phyloP scores from a whole-genome alignment of 2,113 vertebrate species.

The Callorhinus ursinus region DNA sequence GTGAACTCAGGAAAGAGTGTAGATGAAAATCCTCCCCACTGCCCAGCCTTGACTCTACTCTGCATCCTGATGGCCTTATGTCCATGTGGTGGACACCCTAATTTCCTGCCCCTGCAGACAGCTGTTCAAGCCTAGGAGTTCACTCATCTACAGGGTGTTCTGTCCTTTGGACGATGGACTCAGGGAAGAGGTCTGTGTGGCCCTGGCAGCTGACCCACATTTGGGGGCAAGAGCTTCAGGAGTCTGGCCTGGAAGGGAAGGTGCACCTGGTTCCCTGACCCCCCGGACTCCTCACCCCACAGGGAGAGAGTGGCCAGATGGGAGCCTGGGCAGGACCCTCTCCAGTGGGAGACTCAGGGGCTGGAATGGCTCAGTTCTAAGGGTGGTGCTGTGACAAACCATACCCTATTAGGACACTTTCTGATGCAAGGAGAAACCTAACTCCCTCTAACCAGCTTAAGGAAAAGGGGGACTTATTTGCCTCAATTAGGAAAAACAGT shows the following conservation, averaged over 20 bases:
- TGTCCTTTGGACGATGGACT: not conserved
- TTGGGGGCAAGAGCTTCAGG: not conserved
- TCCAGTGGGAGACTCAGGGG: not conserved
- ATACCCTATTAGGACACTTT: not conserved
- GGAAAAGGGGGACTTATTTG: not conserved
- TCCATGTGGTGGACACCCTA: not conserved
- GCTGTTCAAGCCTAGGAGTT: not conserved
- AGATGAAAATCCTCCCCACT: not conserved
- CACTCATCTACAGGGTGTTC: not conserved
- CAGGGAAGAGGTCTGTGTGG: not conserved
- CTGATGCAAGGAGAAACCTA: not conserved
- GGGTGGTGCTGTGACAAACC: accelerated
- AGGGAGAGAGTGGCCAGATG: not conserved
- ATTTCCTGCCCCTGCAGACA: not conserved
- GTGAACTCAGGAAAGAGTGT: not conserved
- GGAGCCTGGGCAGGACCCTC: not conserved
- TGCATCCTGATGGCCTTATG: not conserved
- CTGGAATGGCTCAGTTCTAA: not conserved
- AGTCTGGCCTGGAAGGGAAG: not conserved
- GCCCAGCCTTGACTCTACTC: not conserved
- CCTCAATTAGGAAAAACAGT: not conserved
- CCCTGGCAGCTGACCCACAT: too few relatives aligned
- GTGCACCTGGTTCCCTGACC: not conserved
- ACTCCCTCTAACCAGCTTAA: not conserved
- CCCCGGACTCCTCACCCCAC: not conserved